Evolutionary conservation across 2,888 invertebrate species (phyloP).

Genomic region (Laothoe populi): DNA sequence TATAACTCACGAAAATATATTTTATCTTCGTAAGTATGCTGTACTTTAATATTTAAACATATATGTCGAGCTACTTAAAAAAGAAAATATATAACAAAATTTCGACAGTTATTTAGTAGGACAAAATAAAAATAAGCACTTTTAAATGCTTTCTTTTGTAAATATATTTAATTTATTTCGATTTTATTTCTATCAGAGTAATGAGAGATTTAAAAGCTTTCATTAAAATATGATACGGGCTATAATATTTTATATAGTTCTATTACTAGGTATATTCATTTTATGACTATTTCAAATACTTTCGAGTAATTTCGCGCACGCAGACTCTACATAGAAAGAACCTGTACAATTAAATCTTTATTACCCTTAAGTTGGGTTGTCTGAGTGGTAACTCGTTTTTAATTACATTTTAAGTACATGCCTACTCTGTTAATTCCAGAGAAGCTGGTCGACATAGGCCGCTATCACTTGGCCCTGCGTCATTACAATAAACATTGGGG

Average conservation of each 20-base stretch:
- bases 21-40: no score
- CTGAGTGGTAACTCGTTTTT: constrained; percentile 68
- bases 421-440: constrained; percentile 56
- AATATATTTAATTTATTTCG: no score
- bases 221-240: not conserved
- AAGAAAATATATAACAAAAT: no score
- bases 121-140: no score
- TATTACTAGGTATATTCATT: not conserved
- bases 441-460: constrained; percentile 48
- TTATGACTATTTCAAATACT: constrained; percentile 30
- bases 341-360: constrained; percentile 68
- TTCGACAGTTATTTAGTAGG: no score
- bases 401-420: constrained; percentile 69
- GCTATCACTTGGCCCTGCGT: constrained; percentile 52
- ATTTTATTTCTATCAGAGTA: no score
- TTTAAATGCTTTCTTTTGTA: no score
- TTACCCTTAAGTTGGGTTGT: constrained; percentile 56
- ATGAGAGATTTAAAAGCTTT: not conserved
- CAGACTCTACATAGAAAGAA: constrained; percentile 49
- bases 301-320: constrained; percentile 50
- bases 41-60: no score
- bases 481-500: constrained; percentile 49
- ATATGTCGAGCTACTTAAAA: no score
- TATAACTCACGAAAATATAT: no score
- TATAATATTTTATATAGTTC: not conserved